phyloP scores from a whole-genome alignment of 2,797 vertebrate species.

The Ptychobarbus kaznakovi region DNA sequence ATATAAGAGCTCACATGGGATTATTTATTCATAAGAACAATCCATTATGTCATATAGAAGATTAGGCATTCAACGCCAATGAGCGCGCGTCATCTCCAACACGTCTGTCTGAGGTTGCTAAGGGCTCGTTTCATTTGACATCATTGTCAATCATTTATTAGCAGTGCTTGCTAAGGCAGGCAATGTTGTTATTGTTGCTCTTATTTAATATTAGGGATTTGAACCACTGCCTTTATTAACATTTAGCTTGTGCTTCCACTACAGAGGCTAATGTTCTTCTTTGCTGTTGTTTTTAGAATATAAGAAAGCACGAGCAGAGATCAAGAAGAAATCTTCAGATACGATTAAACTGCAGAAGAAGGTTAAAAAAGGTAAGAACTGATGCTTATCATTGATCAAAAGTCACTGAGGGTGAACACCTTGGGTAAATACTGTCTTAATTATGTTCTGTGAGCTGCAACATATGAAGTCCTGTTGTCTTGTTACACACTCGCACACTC shows the following conservation, averaged over 20 bases:
- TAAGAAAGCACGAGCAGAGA: conserved; percentile 83
- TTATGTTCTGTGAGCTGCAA: conserved; percentile 9
- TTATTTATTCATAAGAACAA: conserved; percentile 44
- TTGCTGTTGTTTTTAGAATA: conserved; percentile 73
- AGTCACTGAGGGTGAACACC: not conserved
- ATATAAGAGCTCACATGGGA: conserved; percentile 15
- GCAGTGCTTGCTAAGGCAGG: conserved; percentile 5
- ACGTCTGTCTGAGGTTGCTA: conserved; percentile 14
- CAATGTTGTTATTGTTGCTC: not conserved
- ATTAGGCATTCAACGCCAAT: not conserved
- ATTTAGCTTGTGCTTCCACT: not conserved
- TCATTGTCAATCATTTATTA: conserved; percentile 20
- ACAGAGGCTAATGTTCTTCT: not conserved
- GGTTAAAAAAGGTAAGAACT: conserved; percentile 83
- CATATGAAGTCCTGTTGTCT: conserved; percentile 13
- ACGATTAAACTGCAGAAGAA: conserved; percentile 88
- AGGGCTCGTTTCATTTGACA: not conserved
- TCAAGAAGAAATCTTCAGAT: conserved; percentile 88
- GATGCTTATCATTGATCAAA: not conserved
- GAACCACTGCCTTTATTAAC: not conserved
- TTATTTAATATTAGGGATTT: conserved; percentile 3
- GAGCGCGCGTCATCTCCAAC: not conserved
- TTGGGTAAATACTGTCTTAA: conserved; percentile 15
- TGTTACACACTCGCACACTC: conserved; percentile 10
- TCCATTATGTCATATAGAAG: conserved; percentile 21